These are phyloP conservation scores for Hesperia comma DNA, from an alignment of 2,888 invertebrate genomes.

Conservation along the genomic window DNA sequence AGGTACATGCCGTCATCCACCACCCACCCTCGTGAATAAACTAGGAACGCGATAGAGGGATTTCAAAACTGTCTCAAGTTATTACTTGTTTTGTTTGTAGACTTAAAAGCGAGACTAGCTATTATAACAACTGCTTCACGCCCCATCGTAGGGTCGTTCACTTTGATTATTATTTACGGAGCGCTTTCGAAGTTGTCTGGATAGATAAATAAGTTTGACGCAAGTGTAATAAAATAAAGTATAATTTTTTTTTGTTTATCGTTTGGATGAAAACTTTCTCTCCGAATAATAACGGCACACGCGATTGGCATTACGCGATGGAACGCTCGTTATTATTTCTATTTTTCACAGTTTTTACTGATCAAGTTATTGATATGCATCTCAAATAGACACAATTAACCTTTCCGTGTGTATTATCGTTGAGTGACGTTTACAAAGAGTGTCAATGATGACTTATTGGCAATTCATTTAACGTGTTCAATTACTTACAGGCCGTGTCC, in stretches of 20 bases:
- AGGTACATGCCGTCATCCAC: constrained; percentile 28
- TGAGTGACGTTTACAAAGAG: background rate
- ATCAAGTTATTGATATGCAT: no score
- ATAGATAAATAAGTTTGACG: no score
- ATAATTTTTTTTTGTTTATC: no score
- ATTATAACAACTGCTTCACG: constrained; percentile 12
- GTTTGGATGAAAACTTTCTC: no score
- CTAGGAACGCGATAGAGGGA: constrained; percentile 23
- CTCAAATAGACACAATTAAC: background rate
- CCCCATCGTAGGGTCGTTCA: constrained; percentile 8
- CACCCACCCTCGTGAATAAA: constrained; percentile 32
- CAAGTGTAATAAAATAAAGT: no score
- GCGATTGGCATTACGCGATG: no score
- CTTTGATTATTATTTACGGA: constrained; percentile 11
- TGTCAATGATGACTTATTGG: constrained; percentile 19
- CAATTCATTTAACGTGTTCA: constrained; percentile 10
- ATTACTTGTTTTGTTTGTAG: constrained; percentile 26
- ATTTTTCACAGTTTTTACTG: no score
- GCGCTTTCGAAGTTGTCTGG: background rate
- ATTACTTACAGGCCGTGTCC: constrained; percentile 2
- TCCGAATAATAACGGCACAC: no score
- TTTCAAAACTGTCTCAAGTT: constrained; percentile 33
- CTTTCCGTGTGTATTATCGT: background rate
- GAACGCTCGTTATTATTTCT: no score
- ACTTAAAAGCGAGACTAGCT: constrained; percentile 23